Percentiles rank a stretch among this genome's conserved stretches.
Conservation (phyloP, 2,113 vertebrate genomes). For the Diadophis punctatus region DNA sequence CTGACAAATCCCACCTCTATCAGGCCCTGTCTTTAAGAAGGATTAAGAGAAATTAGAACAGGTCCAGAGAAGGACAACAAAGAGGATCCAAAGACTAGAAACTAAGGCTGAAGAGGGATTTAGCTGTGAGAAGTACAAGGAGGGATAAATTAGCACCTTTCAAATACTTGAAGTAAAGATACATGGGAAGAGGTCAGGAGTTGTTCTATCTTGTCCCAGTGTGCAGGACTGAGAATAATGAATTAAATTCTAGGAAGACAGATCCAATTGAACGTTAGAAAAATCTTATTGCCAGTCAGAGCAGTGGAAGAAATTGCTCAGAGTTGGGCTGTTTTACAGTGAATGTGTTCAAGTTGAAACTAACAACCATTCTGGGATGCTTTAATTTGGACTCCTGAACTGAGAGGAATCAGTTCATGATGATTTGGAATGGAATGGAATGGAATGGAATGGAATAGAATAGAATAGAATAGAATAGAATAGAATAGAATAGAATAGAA, state of each 20-base stretch:
- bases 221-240: not conserved
- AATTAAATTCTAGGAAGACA: not conserved
- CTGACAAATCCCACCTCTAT: not conserved
- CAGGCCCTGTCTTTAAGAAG: not conserved
- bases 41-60: not conserved
- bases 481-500: too few species aligned
- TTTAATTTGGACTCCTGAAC: not conserved
- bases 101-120: not conserved
- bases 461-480: too few species aligned
- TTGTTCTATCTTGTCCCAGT: not conserved
- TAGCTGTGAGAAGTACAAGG: not conserved
- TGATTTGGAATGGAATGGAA: too few species aligned
- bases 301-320: not conserved
- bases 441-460: too few species aligned
- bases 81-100: not conserved
- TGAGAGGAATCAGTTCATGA: not conserved
- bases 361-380: not conserved
- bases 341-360: not conserved
- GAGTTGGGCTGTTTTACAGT: not conserved
- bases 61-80: not conserved
- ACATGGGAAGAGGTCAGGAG: not conserved
- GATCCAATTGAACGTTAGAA: not conserved
- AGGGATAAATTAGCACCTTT: not conserved
- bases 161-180: not conserved
- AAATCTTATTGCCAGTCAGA: not conserved